A percentile compares a stretch with the other conserved stretches of the same genome.
Evolutionary conservation across 2,797 vertebrate species (phyloP).

Genomic region (Gymnoscopelus microlampas): DNA sequence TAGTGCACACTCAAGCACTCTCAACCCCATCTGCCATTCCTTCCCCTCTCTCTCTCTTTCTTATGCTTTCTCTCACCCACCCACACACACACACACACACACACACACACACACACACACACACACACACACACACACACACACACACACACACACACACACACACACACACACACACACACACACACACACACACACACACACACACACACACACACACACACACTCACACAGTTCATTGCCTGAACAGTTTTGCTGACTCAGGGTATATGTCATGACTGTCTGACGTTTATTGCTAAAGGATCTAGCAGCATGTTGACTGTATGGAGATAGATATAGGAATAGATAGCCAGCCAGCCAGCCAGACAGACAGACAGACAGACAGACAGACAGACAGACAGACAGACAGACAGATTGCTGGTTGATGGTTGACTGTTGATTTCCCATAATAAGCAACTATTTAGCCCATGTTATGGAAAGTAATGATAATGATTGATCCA

Average conservation of each 20-base stretch:
- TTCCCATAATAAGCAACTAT: too few relatives aligned
- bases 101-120: not conserved
- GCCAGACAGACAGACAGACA: not conserved
- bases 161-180: not conserved
- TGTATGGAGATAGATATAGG: not conserved
- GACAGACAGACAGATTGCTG: not conserved
- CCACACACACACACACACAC: not conserved
- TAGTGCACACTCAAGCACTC: not conserved
- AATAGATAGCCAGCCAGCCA: not conserved
- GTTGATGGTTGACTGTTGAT: too few relatives aligned
- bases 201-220: conserved; percentile 1
- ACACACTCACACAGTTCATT: not conserved
- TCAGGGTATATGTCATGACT: conserved; percentile 8
- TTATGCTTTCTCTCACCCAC: not conserved
- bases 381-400: not conserved
- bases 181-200: not conserved
- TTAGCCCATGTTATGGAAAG: too few relatives aligned
- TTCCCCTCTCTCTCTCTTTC: not conserved
- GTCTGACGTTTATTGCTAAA: conserved; percentile 6
- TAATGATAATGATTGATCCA: too few relatives aligned
- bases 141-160: not conserved
- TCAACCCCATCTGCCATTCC: too few relatives aligned
- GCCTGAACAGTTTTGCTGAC: conserved; percentile 19
- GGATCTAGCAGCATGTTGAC: not conserved
- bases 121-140: not conserved